These are phyloP conservation scores for Turritopsis rubra DNA, from an alignment of 30 jellyfish, hydroid and myxozoan genomes.

Conservation along the genomic window DNA sequence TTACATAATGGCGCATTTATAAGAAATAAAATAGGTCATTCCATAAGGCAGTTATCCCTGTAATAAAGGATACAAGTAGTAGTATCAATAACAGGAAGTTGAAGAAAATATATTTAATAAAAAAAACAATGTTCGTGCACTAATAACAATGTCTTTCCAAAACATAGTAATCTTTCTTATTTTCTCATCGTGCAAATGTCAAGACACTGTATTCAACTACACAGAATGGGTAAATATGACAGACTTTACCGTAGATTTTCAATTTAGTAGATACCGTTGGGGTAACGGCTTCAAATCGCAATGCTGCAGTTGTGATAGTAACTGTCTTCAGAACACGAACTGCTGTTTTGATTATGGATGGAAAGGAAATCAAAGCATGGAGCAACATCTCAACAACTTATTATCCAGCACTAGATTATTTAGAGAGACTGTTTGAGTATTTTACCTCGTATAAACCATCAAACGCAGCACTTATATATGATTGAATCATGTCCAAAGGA, in stretches of 20 bases:
- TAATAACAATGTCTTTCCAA: not conserved
- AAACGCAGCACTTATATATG: not conserved
- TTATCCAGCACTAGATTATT: not conserved
- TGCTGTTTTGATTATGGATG: constrained; percentile 8
- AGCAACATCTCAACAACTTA: not conserved
- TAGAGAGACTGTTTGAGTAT: not conserved
- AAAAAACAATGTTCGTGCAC: no score
- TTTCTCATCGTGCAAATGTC: not conserved
- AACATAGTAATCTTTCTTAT: not conserved
- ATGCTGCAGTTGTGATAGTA: constrained; percentile 8
- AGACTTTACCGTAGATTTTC: not conserved
- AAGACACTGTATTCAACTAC: not conserved
- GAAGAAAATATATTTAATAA: no score
- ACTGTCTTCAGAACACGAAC: not conserved
- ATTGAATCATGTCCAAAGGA: not conserved
- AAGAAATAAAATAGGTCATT: no score
- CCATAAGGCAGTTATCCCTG: no score
- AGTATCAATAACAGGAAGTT: no score
- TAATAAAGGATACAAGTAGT: no score
- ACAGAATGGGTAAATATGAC: not conserved
- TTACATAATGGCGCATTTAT: no score
- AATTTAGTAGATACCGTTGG: not conserved
- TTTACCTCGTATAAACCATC: not conserved
- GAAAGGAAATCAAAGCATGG: not conserved
- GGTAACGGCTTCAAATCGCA: not conserved